Percentiles rank a stretch among this genome's conserved stretches.
Evolutionary conservation across 2,888 invertebrate species (phyloP).

Genomic region (Morpho deidamia): DNA sequence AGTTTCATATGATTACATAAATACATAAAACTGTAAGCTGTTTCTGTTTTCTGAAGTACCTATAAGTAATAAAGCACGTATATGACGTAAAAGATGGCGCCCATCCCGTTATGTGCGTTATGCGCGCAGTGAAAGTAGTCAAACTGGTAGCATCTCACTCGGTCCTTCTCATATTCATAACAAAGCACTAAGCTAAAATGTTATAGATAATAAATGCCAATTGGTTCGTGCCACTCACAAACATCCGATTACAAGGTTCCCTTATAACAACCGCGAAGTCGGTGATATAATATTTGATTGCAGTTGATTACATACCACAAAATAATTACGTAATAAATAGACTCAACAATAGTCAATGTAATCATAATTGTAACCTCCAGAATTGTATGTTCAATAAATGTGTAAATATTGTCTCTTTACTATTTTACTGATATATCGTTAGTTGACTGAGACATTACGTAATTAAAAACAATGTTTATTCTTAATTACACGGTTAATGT

Average conservation of each 20-base stretch:
- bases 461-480: no score
- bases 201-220: constrained; percentile 4
- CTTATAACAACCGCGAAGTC: constrained; percentile 5
- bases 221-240: constrained; percentile 15
- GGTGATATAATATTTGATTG: constrained; percentile 19
- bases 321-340: constrained; percentile 3
- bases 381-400: no score
- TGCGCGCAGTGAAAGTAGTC: constrained; percentile 49
- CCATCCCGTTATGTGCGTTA: constrained; percentile 35
- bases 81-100: constrained; percentile 25
- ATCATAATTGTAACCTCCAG: no score
- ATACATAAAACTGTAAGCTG: background rate
- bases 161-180: constrained; percentile 20
- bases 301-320: constrained; percentile 12
- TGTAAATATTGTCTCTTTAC: no score
- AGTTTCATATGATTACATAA: no score
- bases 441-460: no score
- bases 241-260: constrained; percentile 17
- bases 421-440: no score
- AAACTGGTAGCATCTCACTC: constrained; percentile 26
- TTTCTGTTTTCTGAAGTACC: background rate
- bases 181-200: constrained; percentile 15
- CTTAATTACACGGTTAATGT: no score
- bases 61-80: constrained; percentile 3
- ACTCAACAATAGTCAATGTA: background rate